These are phyloP conservation scores for Tolypeutes matacus DNA, from an alignment of 2,797 vertebrate genomes.

Conservation along the genomic window DNA sequence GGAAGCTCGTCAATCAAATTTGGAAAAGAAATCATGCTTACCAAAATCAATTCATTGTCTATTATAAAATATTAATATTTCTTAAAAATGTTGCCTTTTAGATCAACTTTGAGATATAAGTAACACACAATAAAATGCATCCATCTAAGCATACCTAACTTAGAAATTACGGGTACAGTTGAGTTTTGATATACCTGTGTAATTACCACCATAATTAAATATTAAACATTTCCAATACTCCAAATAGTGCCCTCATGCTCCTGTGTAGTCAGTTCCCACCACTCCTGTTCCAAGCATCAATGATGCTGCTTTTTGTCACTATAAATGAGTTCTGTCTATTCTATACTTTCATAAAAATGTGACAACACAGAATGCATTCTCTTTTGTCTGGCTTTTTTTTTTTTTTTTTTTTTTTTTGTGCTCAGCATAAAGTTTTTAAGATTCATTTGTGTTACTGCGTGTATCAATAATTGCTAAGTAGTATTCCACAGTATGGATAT, in stretches of 20 bases:
- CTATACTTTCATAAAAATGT: conserved; percentile 14
- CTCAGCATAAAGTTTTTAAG: not conserved
- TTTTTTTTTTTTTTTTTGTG: not conserved
- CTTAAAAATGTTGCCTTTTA: conserved; percentile 50
- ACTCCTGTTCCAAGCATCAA: not conserved
- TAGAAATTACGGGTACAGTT: not conserved
- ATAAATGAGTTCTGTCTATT: not conserved
- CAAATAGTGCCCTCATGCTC: not conserved
- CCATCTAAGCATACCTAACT: not conserved
- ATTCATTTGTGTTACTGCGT: not conserved
- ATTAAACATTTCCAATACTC: not conserved
- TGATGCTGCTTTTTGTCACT: not conserved
- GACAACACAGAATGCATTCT: not conserved
- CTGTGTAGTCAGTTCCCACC: not conserved
- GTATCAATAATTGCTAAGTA: not conserved
- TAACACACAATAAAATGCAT: not conserved
- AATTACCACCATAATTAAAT: conserved; percentile 12
- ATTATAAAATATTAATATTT: conserved; percentile 32
- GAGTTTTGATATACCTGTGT: not conserved
- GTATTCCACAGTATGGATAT: not conserved
- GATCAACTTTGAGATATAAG: conserved; percentile 26
- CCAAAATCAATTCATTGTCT: conserved; percentile 39
- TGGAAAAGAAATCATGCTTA: conserved; percentile 6
- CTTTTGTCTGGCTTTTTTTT: not conserved
- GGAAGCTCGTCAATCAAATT: conserved; percentile 49